A percentile compares a stretch with the other conserved stretches of the same genome.
These are phyloP conservation scores for Thomomys bottae DNA, from an alignment of 2,113 vertebrate genomes.

Conservation along the genomic window DNA sequence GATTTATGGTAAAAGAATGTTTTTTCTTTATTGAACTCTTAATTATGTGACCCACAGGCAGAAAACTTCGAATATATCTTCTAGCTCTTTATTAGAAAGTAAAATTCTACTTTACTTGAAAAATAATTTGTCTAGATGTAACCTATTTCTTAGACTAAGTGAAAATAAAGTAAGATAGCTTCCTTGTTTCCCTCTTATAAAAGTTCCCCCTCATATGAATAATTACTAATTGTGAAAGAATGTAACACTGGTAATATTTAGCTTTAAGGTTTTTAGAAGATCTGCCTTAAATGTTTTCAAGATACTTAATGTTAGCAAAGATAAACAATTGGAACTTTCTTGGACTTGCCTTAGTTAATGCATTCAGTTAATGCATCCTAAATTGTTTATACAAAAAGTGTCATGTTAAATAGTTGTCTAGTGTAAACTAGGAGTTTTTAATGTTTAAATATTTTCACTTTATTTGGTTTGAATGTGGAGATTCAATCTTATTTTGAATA, in stretches of 20 bases:
- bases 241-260: slow-evolving; percentile 48
- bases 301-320: slow-evolving; percentile 31
- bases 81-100: slow-evolving; percentile 22
- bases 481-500: slow-evolving; percentile 44
- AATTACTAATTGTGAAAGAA: slow-evolving; percentile 51
- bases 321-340: slow-evolving; percentile 40
- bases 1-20: slow-evolving; percentile 7
- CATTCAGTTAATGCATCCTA: slow-evolving; percentile 33
- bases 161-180: slow-evolving; percentile 55
- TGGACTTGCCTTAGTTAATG: slow-evolving; percentile 34
- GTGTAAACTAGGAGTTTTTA: slow-evolving; percentile 22
- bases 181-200: slow-evolving; percentile 49
- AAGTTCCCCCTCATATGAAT: slow-evolving; percentile 43
- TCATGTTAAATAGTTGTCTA: slow-evolving; percentile 14
- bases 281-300: slow-evolving; percentile 48
- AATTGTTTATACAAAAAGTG: slow-evolving; percentile 35
- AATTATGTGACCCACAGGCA: slow-evolving; percentile 27
- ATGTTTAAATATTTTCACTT: slow-evolving; percentile 58
- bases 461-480: slow-evolving; percentile 45
- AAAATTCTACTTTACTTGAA: slow-evolving; percentile 47
- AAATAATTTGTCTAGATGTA: slow-evolving; percentile 12
- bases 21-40: slow-evolving; percentile 37
- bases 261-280: slow-evolving; percentile 46
- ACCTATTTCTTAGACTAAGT: slow-evolving; percentile 55
- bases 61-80: slow-evolving; percentile 43